Base-by-base conservation (phyloP, 2,888 invertebrate species). In the Drosophila helvetica region DNA sequence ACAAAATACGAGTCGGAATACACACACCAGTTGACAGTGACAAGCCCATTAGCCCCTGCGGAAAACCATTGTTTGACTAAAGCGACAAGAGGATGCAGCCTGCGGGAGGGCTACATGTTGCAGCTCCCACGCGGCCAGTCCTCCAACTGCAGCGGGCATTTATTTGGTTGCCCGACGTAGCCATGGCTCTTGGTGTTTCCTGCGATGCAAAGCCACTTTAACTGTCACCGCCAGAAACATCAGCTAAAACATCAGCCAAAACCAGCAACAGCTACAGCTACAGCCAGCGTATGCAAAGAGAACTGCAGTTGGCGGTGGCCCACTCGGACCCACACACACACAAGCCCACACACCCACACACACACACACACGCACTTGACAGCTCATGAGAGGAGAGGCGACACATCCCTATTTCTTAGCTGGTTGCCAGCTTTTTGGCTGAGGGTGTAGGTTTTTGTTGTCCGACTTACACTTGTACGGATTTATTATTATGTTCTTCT, bases 161-260 rank as follows among this genome's bases (percentile, higher is more conserved):
- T 87, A 82, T 82, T 74, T 64, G 88, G 68, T 43, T 75, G 74
- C 69, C 56, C 58, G 61, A 56, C 62, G 60, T 53, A 58, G 65
- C 68, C 46, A 68, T 15, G 12, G 33, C 38, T n/a, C 38, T 38
- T 15, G 38, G n/a, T 38, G 38, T 38, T 38, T n/a, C 38, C 38
- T 6, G 38, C 38, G 38, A n/a, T n/a, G 58, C 68, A 51, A 65
- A 63, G 75, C 64, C 78, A 76, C 77, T 77, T 77, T 74, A 64
- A 63, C 58, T 75, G 77, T 85, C 89, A 87, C 74, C 85, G 78
- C 77, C 43, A 46, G 33, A 38, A 51, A 25, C 61, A 74, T 43
- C 68, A 58, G 54, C 43, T 30, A 25, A 52, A 61, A 52, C 33
- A 57, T 10, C 50, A 66, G 61, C 54, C 65, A 56, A 52, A 56